Evolutionary conservation across 2,797 vertebrate species (phyloP).

Genomic region (Molossus alvarezi): DNA sequence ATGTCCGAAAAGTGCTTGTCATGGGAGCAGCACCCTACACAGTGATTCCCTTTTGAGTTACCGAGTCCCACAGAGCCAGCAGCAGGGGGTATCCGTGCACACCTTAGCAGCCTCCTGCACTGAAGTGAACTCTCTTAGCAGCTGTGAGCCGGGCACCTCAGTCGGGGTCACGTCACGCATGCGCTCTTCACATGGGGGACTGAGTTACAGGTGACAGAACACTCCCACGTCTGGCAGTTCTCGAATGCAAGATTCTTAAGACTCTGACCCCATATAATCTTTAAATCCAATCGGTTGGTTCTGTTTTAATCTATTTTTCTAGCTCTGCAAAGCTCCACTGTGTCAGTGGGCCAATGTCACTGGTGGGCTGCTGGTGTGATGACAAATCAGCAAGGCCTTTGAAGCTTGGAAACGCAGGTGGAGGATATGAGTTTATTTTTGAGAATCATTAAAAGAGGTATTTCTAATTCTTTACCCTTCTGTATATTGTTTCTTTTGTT

Average conservation of each 20-base stretch:
- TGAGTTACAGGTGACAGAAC: background rate
- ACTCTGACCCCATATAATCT: background rate
- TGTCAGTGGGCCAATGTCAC: background rate
- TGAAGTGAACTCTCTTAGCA: background rate
- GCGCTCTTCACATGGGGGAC: background rate
- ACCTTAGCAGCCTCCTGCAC: background rate
- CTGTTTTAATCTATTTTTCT: slow-evolving; percentile 44
- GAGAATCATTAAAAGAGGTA: background rate
- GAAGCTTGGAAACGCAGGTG: slow-evolving; percentile 42
- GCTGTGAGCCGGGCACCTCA: background rate
- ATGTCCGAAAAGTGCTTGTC: background rate
- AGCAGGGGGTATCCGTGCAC: background rate
- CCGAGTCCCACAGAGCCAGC: background rate
- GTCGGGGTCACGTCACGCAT: background rate
- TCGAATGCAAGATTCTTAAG: background rate
- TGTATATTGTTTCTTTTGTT: background rate
- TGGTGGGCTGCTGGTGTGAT: background rate
- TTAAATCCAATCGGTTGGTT: slow-evolving; percentile 24
- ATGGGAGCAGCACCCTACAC: background rate
- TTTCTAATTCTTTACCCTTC: background rate
- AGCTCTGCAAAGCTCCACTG: background rate
- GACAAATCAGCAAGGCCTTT: background rate
- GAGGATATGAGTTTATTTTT: background rate
- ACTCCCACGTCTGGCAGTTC: background rate
- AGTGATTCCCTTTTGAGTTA: background rate